Evolutionary conservation across 37 sponge, comb jelly and placozoan genomes (phyloP).

Genomic region (Geodia barretti): DNA sequence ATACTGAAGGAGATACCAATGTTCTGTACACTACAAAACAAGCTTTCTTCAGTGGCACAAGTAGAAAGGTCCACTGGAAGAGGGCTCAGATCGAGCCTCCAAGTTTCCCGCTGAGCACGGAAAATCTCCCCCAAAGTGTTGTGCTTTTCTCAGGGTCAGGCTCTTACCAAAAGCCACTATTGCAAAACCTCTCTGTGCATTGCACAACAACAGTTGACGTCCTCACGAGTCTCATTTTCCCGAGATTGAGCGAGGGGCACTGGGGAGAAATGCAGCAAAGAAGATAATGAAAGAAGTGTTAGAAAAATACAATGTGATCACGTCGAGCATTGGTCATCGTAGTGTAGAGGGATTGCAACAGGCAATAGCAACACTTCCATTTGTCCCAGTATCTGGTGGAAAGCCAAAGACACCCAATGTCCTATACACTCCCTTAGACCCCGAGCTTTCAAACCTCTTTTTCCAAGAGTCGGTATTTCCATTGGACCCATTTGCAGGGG

Average conservation of each 20-base stretch:
- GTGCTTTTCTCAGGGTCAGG: conserved; percentile 2
- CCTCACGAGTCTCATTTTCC: conserved; percentile 3
- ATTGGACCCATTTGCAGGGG: conserved; percentile 8
- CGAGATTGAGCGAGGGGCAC: background rate
- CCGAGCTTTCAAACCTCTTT: conserved; percentile 10
- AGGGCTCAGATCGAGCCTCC: conserved; percentile 8
- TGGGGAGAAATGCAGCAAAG: background rate
- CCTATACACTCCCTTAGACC: conserved; percentile 23
- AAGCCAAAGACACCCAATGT: conserved; percentile 21
- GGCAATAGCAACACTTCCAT: conserved; percentile 1
- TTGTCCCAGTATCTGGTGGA: background rate
- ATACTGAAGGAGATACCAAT: no score
- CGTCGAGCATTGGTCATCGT: background rate
- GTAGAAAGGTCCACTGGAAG: background rate
- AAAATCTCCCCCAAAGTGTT: background rate
- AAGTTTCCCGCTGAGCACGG: background rate
- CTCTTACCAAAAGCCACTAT: background rate
- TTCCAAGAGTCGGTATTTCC: conserved; percentile 31
- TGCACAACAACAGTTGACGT: conserved; percentile 7
- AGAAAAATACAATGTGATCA: background rate
- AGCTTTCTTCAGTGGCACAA: background rate
- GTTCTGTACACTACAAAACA: no score
- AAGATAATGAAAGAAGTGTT: conserved; percentile 21
- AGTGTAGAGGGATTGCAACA: background rate
- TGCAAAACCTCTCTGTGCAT: background rate